Evolutionary conservation across 2,888 invertebrate genomes (phyloP).

Genomic region (Mantis religiosa): DNA sequence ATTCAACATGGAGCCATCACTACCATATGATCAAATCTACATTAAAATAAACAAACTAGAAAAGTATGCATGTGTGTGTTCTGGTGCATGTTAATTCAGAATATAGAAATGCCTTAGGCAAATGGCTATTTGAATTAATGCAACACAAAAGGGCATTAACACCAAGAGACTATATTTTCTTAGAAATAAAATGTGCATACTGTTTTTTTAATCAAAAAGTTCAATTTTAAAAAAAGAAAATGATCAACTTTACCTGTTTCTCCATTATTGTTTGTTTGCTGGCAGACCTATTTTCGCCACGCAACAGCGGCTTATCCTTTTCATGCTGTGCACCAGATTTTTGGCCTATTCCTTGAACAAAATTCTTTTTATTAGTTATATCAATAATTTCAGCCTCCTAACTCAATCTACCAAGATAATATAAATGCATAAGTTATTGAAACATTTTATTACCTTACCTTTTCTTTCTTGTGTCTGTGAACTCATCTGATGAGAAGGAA

Average conservation of each 20-base stretch:
- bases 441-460: conserved; percentile 35
- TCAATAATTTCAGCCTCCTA: neutral
- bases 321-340: conserved; percentile 16
- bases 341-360: neutral
- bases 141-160: no score
- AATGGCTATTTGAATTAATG: no score
- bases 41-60: no score
- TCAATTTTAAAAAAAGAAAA: neutral
- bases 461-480: conserved; percentile 40
- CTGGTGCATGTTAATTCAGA: no score
- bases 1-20: no score
- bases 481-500: conserved; percentile 15
- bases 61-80: no score
- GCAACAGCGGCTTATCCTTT: conserved; percentile 24
- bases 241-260: conserved; percentile 65
- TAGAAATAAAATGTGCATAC: no score
- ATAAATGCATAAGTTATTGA: neutral
- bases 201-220: neutral
- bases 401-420: neutral
- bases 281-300: conserved; percentile 25
- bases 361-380: neutral
- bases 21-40: no score
- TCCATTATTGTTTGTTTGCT: conserved; percentile 65
- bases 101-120: no score
- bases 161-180: no score